phyloP scores from a whole-genome alignment of 1,140 invertebrate species.

The Sitophilus oryzae region DNA sequence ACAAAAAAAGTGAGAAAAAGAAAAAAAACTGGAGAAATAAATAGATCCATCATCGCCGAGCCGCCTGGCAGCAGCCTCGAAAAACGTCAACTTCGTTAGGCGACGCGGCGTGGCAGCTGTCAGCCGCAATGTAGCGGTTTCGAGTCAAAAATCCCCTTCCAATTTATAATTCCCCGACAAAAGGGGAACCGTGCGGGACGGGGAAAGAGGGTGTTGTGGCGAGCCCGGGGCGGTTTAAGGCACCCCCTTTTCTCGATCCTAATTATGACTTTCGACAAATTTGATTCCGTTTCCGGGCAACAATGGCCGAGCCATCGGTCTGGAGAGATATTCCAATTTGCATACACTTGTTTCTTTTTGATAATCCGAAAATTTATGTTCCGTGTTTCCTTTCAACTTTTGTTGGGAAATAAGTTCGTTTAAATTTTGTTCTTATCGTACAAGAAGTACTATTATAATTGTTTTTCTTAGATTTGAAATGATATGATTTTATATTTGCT shows the following conservation, averaged over 20 bases:
- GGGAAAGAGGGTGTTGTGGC: slow-evolving; percentile 7
- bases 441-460: no score
- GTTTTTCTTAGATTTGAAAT: no score
- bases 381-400: no score
- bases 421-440: no score
- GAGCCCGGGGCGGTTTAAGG: slow-evolving; percentile 12
- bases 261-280: slow-evolving; percentile 27
- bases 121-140: slow-evolving; percentile 42
- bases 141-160: slow-evolving; percentile 38
- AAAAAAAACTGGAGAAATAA: background rate
- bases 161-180: slow-evolving; percentile 38
- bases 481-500: no score
- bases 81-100: slow-evolving; percentile 33
- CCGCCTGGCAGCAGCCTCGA: background rate
- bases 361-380: no score
- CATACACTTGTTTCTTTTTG: no score
- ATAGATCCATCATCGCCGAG: background rate
- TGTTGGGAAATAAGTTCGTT: no score
- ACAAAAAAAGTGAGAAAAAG: no score
- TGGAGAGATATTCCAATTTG: no score
- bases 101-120: slow-evolving; percentile 34
- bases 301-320: no score
- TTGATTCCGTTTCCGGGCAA: slow-evolving; percentile 20
- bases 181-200: no score
- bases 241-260: slow-evolving; percentile 13